Evolutionary conservation across 2,888 invertebrate species (phyloP), one percentile per base, ranked within the genome.

Genomic region (Plemyria rubiginata): DNA sequence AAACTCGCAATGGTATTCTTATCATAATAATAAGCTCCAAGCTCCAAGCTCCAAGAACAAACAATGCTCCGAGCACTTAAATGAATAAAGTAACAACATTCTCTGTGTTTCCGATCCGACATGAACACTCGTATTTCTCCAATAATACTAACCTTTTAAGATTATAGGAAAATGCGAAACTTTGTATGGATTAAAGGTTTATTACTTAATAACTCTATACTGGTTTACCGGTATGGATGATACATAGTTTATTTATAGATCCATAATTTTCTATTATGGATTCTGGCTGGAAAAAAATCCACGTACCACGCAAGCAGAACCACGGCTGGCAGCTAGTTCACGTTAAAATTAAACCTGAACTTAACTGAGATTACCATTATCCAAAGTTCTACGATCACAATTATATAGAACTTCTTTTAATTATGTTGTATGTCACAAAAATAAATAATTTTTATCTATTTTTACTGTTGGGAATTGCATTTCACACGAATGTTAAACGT

Each of bases 21-120:
- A 53, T 12, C 48, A 48, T 29, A 46, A 53, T 12, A 48, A 48
- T 16, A 41, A 16, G 46, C 28, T 52, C 28, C 11, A 43, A 41
- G 32, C 41, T 54, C 40, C 11, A 43, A 41, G 32, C 41, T 54
- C 40, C 40, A 28, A 49, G 48, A 54, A 50, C 54, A 60, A 54
- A 50, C 54, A 60, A 43, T 41, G 53, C 54, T 54, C 36, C 32
- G 41, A 49, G 36, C 54, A 51, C 54, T 29, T 50, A 45, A 54
- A 36, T 54, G 15, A 28, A 40, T 46, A 29, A 46, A 46, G 51
- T 54, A 38, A 40, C 16, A 32, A 43, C 43, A 54, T 60, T 54
- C 15, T 36, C n/a, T 48, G 40, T 50, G 51, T 50, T 50, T 54
- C 36, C 38, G 50, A 50, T 40, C 50, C 15, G n/a, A 41, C 32